Evolutionary conservation across 2,113 vertebrate genomes (phyloP), one percentile per base, ranked within the genome.

Genomic region (Ailurus styani): DNA sequence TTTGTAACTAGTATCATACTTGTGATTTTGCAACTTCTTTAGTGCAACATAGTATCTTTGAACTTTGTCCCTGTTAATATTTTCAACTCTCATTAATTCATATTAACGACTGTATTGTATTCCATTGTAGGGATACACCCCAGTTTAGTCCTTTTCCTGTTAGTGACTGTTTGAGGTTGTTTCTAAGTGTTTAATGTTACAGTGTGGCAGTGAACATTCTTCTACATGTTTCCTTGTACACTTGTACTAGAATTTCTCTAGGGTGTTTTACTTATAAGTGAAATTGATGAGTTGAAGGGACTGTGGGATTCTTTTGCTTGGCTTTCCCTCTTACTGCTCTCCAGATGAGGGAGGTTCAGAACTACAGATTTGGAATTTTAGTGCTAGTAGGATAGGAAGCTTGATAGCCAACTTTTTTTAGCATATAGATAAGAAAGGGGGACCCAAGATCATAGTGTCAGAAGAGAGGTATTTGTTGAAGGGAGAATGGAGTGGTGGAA

Each of bases 311-410:
- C 42, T 42, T n/a, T 84, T n/a, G 1, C 34, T 91, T 89, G 17
- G 15, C 10, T 25, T 55, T 9, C 3, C 13, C 8, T 2, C 0
- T 4, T 60, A 15, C 3, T 2, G 21, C 18, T 7, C 2, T 12
- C 40, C 42, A 79, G 66, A 82, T 91, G 72, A 86, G 12, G 34
- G 47, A 96, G 12, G 17, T 96, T 96, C 66, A 95, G 66, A 97
- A 77, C n/a, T 34, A 75, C 42, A 87, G 34, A 57, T 60, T 83
- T 88, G 55, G 82, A 87, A 82, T 96, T 89, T 93, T 25, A 54
- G n/a, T n/a, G 3, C 15, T 27, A 42, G 31, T 50, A 90, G 81
- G 25, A 7, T 50, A 90, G 75, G 25, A 7, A 42, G 21, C 70
- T 95, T 87, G 29, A 40, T n/a, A 81, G 50, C 45, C 27, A 93